Evolutionary conservation across 2,888 invertebrate genomes (phyloP).

Genomic region (Bembecia ichneumoniformis): DNA sequence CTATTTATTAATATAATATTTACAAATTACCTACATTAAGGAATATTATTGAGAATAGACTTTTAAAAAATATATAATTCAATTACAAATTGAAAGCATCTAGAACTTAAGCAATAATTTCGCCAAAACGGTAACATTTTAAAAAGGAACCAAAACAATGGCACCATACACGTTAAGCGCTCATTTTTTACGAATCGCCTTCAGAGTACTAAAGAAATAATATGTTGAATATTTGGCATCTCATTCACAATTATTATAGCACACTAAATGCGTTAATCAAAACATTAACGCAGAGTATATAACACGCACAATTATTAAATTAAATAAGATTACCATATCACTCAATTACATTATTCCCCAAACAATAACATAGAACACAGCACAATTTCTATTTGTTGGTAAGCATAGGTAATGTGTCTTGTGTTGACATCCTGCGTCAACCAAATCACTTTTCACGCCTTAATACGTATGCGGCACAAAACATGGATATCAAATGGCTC

Average conservation of each 20-base stretch:
- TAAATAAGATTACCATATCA: conserved; percentile 25
- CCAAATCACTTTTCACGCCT: too few species aligned
- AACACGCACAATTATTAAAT: conserved; percentile 8
- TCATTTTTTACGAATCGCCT: background rate
- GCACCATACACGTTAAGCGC: conserved; percentile 22
- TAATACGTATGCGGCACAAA: too few species aligned
- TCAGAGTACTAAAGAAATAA: conserved; percentile 14
- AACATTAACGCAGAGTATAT: conserved; percentile 34
- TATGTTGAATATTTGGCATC: conserved; percentile 62
- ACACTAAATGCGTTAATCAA: conserved; percentile 38
- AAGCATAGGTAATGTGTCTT: too few species aligned
- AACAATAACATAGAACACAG: conserved; percentile 45
- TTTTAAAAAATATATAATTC: conserved; percentile 22
- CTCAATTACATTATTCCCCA: conserved; percentile 35
- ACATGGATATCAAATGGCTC: too few species aligned
- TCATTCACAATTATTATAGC: conserved; percentile 47
- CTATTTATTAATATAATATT: conserved; percentile 18
- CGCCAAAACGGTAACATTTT: conserved; percentile 35
- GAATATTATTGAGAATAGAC: conserved; percentile 1
- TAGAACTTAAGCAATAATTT: conserved; percentile 12
- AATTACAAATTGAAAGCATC: conserved; percentile 29
- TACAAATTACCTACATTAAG: conserved; percentile 12
- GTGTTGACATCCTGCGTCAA: too few species aligned
- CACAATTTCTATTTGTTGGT: conserved; percentile 23
- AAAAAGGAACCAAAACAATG: conserved; percentile 26